phyloP scores from a whole-genome alignment of 2,888 invertebrate genomes.

The Sphinx pinastri region DNA sequence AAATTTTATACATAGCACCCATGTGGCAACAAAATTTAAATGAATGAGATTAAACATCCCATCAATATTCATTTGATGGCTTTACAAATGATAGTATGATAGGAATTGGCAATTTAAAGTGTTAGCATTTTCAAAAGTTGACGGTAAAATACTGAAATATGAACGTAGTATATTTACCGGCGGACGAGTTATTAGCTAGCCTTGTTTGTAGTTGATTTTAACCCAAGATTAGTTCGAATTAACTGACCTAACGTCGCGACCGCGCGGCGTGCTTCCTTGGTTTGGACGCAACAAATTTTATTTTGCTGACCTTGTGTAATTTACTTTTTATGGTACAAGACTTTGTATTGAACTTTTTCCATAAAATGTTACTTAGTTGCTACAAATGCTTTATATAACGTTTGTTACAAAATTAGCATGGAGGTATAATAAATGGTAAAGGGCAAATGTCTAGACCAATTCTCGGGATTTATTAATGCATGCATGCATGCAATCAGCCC shows the following conservation, averaged over 20 bases:
- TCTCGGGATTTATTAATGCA: too few relatives aligned
- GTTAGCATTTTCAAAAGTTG: not conserved
- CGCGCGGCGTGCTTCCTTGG: not conserved
- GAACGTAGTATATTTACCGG: conserved; percentile 6
- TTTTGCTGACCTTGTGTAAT: conserved; percentile 17
- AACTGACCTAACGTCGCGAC: conserved; percentile 4
- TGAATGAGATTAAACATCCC: too few relatives aligned
- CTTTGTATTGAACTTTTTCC: conserved; percentile 36
- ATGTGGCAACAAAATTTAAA: not conserved
- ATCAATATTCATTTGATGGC: too few relatives aligned
- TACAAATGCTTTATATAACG: not conserved
- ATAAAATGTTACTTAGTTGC: not conserved
- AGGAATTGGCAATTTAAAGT: not conserved
- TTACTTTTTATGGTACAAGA: conserved; percentile 39
- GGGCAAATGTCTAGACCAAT: too few relatives aligned
- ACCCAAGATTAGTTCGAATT: conserved; percentile 17
- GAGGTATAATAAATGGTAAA: too few relatives aligned
- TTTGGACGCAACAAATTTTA: conserved; percentile 19
- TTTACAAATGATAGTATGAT: too few relatives aligned
- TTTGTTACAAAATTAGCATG: not conserved
- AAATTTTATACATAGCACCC: not conserved
- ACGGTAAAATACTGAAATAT: conserved; percentile 8
- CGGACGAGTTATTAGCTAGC: conserved; percentile 10
- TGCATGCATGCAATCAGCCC: too few relatives aligned
- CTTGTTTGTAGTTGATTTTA: conserved; percentile 27